Evolutionary conservation across 2,113 vertebrate genomes (phyloP).

Genomic region (Poecilia latipinna): DNA sequence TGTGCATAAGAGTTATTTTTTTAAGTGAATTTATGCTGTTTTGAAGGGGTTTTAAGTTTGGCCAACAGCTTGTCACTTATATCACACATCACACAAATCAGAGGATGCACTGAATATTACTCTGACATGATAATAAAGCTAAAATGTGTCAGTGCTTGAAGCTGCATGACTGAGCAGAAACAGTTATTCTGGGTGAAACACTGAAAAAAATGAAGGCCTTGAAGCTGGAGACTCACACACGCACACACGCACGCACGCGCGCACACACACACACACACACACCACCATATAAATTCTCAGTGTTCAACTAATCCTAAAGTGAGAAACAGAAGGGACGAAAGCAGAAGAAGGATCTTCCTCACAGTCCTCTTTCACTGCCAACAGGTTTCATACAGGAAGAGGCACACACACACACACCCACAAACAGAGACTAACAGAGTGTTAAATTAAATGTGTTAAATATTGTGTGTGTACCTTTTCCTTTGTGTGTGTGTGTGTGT

Average conservation of each 20-base stretch:
- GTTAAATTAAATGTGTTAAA: slow-evolving; percentile 56
- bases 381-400: slow-evolving; percentile 52
- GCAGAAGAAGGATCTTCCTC: slow-evolving; percentile 29
- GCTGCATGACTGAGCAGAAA: slow-evolving; percentile 17
- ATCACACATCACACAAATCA: not conserved
- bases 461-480: slow-evolving; percentile 13
- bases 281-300: slow-evolving; percentile 7
- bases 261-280: slow-evolving; percentile 13
- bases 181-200: slow-evolving; percentile 30
- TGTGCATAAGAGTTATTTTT: not conserved
- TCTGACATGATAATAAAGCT: not conserved
- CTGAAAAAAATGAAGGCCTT: slow-evolving; percentile 16
- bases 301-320: slow-evolving; percentile 30
- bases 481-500: not conserved
- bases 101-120: slow-evolving; percentile 7
- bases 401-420: slow-evolving; percentile 23
- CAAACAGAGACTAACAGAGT: slow-evolving; percentile 32
- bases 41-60: slow-evolving; percentile 6
- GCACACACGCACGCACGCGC: not conserved
- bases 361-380: slow-evolving; percentile 34
- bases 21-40: not conserved
- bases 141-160: not conserved
- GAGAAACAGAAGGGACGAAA: slow-evolving; percentile 15
- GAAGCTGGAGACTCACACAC: slow-evolving; percentile 11
- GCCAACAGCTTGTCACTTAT: not conserved